A percentile compares a stretch with the other conserved stretches of the same genome.
phyloP scores from a whole-genome alignment of 2,888 invertebrate species.

The Trichopoda pennipes region DNA sequence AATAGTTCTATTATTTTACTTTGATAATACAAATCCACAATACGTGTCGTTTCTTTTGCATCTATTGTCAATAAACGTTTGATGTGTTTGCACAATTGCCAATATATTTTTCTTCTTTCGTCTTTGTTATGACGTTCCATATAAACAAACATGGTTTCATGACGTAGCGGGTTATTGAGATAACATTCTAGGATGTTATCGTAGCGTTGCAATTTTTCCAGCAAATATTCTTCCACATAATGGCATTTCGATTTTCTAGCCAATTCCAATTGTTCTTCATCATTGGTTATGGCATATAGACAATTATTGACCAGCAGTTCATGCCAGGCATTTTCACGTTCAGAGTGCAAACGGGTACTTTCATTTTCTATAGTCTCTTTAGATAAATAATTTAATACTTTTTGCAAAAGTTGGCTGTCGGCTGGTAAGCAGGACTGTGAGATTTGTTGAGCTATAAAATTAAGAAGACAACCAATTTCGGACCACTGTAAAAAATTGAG shows the following conservation, averaged over 20 bases:
- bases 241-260: constrained; percentile 86
- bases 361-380: constrained; percentile 81
- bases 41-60: constrained; percentile 84
- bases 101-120: constrained; percentile 80
- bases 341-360: constrained; percentile 83
- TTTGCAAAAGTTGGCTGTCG: constrained; percentile 83
- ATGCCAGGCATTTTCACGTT: constrained; percentile 88
- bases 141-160: constrained; percentile 84
- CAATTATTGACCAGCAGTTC: constrained; percentile 86
- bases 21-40: constrained; percentile 83
- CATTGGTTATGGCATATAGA: constrained; percentile 83
- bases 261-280: constrained; percentile 83
- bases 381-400: constrained; percentile 84
- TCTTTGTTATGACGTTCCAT: constrained; percentile 81
- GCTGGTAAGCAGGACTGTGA: constrained; percentile 81
- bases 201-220: constrained; percentile 84
- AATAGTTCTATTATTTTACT: constrained; percentile 81
- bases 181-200: constrained; percentile 86
- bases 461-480: constrained; percentile 84
- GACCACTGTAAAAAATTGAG: constrained; percentile 77
- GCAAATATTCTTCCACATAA: constrained; percentile 86
- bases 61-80: constrained; percentile 84
- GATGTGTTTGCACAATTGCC: constrained; percentile 81
- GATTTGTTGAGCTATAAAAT: constrained; percentile 86
- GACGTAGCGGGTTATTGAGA: constrained; percentile 84